Conservation (phyloP, 1,140 invertebrate species). For the Achatina immaculata region DNA sequence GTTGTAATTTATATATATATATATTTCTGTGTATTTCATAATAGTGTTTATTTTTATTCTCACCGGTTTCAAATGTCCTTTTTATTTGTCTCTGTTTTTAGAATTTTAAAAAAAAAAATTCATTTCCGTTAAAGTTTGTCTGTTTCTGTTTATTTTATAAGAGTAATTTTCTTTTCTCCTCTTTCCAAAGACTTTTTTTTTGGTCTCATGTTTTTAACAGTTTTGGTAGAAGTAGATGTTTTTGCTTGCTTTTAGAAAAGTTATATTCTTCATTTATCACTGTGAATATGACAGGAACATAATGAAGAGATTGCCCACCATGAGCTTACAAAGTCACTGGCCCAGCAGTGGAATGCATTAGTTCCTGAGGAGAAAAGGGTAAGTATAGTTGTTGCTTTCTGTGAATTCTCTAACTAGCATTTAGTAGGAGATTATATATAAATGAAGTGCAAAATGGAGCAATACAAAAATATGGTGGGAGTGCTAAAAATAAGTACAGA, state of each 20-base stretch:
- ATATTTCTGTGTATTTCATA: too few relatives aligned
- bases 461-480: too few relatives aligned
- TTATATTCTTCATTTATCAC: too few relatives aligned
- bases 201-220: not conserved
- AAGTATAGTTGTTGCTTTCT: slow-evolving; percentile 13
- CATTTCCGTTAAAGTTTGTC: not conserved
- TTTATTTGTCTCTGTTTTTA: too few relatives aligned
- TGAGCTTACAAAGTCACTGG: slow-evolving; percentile 62
- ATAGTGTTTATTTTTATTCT: too few relatives aligned
- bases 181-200: not conserved
- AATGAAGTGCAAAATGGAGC: too few relatives aligned
- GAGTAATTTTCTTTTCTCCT: not conserved
- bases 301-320: slow-evolving; percentile 63
- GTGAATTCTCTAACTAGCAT: too few relatives aligned
- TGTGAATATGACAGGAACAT: slow-evolving; percentile 52
- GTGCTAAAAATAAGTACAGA: too few relatives aligned
- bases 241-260: too few relatives aligned
- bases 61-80: too few relatives aligned
- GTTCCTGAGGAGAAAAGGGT: slow-evolving; percentile 65
- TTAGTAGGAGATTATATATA: not conserved
- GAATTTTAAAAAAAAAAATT: not conserved
- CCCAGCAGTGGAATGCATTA: slow-evolving; percentile 61
- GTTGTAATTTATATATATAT: too few relatives aligned
- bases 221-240: too few relatives aligned
- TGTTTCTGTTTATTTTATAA: not conserved